Base-by-base conservation (phyloP, 2,888 invertebrate species). In the Coronaproctus castanopsis region DNA sequence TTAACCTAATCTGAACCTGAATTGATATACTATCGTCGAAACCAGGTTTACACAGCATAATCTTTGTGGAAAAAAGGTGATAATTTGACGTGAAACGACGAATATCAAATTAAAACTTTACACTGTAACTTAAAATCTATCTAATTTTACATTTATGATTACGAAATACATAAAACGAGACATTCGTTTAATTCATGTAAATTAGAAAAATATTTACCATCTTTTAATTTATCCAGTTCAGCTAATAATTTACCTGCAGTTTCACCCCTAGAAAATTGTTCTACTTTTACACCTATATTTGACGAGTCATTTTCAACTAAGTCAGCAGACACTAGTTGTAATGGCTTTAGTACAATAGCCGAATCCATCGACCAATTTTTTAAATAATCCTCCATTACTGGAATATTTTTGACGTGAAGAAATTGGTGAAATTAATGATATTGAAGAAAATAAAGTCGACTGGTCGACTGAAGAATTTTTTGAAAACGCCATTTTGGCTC, bases 401-500 rank as follows among this genome's bases (percentile, higher is more conserved):
- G 55, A 21, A 10, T 55, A 52, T 36, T 54, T 51, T 23, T 21
- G 55, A 18, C 50, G 20, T 18, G n/a, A 23, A 54, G 24, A 55
- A 22, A 57, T 50, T 22, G 20, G 20, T 18, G n/a, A 23, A 54
- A 50, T 59, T 23, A 57, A 57, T 22, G 20, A 19, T 23, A 55
- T 24, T 24, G 59, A 56, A 24, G 19, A 55, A 54, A 21, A 50
- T 24, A n/a, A 52, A 59, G 59, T 59, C 59, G 59, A 48, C 59
- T 22, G 52, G 52, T 55, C 59, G 59, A 59, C 59, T 52, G 59
- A 24, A 52, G 36, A 56, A 20, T 52, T 49, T 52, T 56, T 55
- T 56, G 56, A 56, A 55, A 79, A 77, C 80, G 87, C 87, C 87
- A 87, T 87, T 71, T 68, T 82, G 87, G 86, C 86, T 76, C 87